Conservation (phyloP, 2,888 invertebrate species). For the Aspidiotus rigidus region DNA sequence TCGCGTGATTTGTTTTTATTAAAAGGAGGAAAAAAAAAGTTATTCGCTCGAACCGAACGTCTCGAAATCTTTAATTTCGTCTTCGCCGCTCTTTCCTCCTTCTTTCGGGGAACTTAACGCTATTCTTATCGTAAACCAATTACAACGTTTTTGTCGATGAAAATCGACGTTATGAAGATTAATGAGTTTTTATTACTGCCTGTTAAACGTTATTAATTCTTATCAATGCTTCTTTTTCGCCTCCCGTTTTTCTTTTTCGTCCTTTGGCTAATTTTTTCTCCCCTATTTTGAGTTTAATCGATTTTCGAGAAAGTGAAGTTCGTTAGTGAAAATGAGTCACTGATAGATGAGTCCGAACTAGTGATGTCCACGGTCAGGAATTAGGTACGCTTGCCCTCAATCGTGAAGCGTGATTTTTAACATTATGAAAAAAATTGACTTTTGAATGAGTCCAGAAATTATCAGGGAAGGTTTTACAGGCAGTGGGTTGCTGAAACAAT, state of each 20-base stretch:
- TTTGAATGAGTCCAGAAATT: too few species aligned
- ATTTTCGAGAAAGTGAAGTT: background rate
- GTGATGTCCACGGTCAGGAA: too few species aligned
- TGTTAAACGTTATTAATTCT: constrained; percentile 29
- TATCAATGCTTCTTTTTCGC: background rate
- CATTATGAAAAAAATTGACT: too few species aligned
- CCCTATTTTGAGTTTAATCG: background rate
- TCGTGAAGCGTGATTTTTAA: too few species aligned
- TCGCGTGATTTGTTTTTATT: constrained; percentile 26
- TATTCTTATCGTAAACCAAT: constrained; percentile 8
- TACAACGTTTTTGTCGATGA: constrained; percentile 9
- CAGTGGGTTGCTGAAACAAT: too few species aligned
- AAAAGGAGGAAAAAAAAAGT: constrained; percentile 2
- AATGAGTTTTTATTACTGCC: constrained; percentile 29
- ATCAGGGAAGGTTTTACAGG: too few species aligned
- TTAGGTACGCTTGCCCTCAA: too few species aligned
- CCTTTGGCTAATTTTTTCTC: background rate
- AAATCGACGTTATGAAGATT: constrained; percentile 32
- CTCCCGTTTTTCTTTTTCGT: background rate
- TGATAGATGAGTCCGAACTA: too few species aligned
- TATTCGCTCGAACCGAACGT: too few species aligned
- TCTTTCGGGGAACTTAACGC: constrained; percentile 2
- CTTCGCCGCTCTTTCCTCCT: constrained; percentile 6
- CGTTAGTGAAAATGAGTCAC: too few species aligned
- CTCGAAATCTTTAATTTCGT: background rate